Evolutionary conservation across 1,140 invertebrate species (phyloP), one percentile per base, ranked within the genome.

Genomic region (Bombus soroeensis): DNA sequence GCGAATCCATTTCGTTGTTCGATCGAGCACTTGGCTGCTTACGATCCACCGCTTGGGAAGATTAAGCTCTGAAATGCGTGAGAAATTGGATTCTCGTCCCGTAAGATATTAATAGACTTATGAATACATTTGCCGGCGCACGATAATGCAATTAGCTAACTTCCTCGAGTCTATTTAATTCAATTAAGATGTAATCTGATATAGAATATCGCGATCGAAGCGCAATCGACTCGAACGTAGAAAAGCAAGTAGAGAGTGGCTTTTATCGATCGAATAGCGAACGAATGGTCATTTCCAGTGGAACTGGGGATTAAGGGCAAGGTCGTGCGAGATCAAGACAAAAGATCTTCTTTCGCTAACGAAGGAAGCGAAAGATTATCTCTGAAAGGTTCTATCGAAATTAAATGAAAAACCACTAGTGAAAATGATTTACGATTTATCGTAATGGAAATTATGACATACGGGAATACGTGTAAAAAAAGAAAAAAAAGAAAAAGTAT

Each of bases 111-210:
- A 75, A 82, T 37, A 9, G 41, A n/a, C 80, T 75, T 82, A 82
- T 82, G 39, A 82, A 82, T 64, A 75, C 73, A 34, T 53, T 70
- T 57, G 34, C 12, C 59, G 72, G 70, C n/a, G 22, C 28, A 32
- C 32, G 73, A n/a, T 83, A 83, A 83, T 57, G 47, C 74, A 64
- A 82, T 82, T 82, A 75, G 57, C 71, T 39, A 82, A 75, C 74
- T 83, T 83, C 22, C 74, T 78, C 43, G 34, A 77, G 53, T 77
- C 64, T 57, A 70, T 53, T 78, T 83, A 83, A 83, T 83, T 78
- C 62, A 70, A 83, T 83, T 78, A 78, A 78, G 81, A 68, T 66
- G 81, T 78, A 83, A 83, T 83, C 81, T 78, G 81, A 83, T 78
- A 78, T 41, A 66, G 64, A 83, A 68, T 68, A 78, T 83, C 81